Conservation (phyloP, 2,113 vertebrate species). For the Colinus virginianus region DNA sequence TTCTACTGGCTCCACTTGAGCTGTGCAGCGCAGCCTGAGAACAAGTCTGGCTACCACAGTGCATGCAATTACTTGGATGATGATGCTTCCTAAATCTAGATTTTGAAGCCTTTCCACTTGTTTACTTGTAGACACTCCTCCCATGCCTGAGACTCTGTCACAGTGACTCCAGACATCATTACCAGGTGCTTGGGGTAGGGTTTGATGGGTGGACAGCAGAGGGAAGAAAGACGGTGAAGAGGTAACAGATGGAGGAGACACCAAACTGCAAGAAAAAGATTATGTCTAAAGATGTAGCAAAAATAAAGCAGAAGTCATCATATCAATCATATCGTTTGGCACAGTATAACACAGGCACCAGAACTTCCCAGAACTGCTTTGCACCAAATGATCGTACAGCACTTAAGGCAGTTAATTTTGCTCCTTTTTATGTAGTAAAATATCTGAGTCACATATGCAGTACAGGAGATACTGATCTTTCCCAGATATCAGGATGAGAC, state of each 20-base stretch:
- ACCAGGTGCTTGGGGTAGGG: not conserved
- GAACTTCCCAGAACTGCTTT: not conserved
- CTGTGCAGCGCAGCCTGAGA: not conserved
- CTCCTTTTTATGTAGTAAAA: not conserved
- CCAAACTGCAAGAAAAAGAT: not conserved
- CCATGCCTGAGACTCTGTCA: not conserved
- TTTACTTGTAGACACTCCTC: not conserved
- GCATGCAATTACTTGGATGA: rapidly evolving
- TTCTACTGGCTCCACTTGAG: not conserved
- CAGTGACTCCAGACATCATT: not conserved
- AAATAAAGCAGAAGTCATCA: not conserved
- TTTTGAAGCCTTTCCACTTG: not conserved
- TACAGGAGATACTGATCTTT: not conserved
- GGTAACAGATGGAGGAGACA: not conserved
- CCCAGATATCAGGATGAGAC: not conserved
- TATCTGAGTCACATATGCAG: not conserved
- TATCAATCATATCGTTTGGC: not conserved
- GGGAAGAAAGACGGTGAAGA: not conserved
- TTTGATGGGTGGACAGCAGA: not conserved
- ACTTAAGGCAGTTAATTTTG: not conserved
- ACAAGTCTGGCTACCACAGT: not conserved
- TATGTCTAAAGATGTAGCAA: not conserved
- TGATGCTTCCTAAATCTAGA: not conserved
- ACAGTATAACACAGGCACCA: not conserved
- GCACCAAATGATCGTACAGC: not conserved